Conservation (phyloP, 1,140 invertebrate species). For the Diprion similis region DNA sequence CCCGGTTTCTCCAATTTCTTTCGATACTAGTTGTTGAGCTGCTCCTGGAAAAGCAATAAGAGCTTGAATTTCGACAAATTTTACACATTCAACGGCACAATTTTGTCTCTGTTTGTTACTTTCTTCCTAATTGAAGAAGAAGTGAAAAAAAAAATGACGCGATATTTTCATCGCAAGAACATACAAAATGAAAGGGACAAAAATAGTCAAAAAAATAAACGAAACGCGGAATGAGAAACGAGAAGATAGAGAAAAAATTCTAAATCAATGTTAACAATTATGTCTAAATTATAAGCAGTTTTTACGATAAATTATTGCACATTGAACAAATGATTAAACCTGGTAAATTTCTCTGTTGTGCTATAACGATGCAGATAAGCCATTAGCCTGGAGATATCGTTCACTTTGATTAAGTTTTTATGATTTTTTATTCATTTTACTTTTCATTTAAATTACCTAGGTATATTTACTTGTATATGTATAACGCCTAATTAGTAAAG, state of each 20-base stretch:
- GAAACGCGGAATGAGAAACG: too few relatives aligned
- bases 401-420: conserved; percentile 8
- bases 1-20: too few relatives aligned
- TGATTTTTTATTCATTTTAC: conserved; percentile 18
- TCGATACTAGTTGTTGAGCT: too few relatives aligned
- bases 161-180: background rate
- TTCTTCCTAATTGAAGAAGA: background rate
- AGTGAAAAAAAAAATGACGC: background rate
- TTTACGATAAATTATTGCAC: conserved; percentile 48
- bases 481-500: conserved; percentile 3
- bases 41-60: background rate
- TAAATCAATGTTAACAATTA: background rate
- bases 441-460: background rate
- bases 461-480: conserved; percentile 11
- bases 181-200: too few relatives aligned
- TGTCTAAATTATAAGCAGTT: background rate
- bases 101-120: background rate
- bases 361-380: conserved; percentile 27
- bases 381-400: conserved; percentile 16
- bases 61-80: background rate
- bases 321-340: conserved; percentile 50
- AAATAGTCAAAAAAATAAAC: too few relatives aligned
- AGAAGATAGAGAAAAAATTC: too few relatives aligned
- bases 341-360: conserved; percentile 40
- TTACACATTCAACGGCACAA: background rate